Conservation (phyloP, 2,888 invertebrate genomes). For the Heteromyza rotundicornis region DNA sequence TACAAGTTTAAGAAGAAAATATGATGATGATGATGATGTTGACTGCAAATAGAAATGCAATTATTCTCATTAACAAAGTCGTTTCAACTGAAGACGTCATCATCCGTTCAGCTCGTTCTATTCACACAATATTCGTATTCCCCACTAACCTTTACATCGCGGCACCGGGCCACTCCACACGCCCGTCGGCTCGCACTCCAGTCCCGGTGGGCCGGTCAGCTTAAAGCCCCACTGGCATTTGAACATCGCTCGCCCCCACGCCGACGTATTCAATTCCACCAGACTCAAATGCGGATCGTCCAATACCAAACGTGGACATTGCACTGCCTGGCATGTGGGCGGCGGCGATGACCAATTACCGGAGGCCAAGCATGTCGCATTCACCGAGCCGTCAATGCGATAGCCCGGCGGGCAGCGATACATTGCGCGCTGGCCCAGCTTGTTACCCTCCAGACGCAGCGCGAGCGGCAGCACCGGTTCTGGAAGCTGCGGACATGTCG, state of each 20-base stretch:
- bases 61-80: too few relatives aligned
- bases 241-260: slow-evolving; percentile 81
- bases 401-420: slow-evolving; percentile 78
- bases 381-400: slow-evolving; percentile 76
- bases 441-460: slow-evolving; percentile 77
- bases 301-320: slow-evolving; percentile 74
- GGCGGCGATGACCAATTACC: slow-evolving; percentile 81
- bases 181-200: slow-evolving; percentile 81
- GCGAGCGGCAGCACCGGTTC: slow-evolving; percentile 70
- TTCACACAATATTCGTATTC: too few relatives aligned
- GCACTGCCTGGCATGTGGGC: slow-evolving; percentile 78
- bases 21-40: not conserved
- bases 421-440: slow-evolving; percentile 75
- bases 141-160: slow-evolving; percentile 74
- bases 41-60: not conserved
- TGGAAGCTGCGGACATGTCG: slow-evolving; percentile 70
- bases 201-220: slow-evolving; percentile 75
- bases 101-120: too few relatives aligned
- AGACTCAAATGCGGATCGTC: slow-evolving; percentile 76
- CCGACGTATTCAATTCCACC: slow-evolving; percentile 80
- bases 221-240: slow-evolving; percentile 85
- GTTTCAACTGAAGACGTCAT: too few relatives aligned
- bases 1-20: not conserved
- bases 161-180: slow-evolving; percentile 81
- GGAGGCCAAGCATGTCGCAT: slow-evolving; percentile 82